These are phyloP conservation scores for Xenopus tropicalis DNA, from an alignment of 2,113 vertebrate species.

Conservation along the genomic window DNA sequence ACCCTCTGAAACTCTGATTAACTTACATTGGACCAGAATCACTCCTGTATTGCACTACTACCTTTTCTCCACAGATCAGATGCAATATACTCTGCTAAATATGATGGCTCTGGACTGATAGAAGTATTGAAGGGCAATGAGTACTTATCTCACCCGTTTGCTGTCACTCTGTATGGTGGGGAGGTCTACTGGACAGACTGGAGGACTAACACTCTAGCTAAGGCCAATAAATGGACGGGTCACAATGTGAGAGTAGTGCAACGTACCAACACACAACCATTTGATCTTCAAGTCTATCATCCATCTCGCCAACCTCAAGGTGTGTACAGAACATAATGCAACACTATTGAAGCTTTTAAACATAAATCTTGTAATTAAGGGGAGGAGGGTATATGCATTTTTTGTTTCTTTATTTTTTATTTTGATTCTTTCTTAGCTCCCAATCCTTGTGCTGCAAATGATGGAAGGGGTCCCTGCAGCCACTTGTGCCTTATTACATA, in stretches of 20 bases:
- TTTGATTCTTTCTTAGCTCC: constrained; percentile 66
- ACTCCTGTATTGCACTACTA: not conserved
- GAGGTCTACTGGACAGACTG: constrained; percentile 98
- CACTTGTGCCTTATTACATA: constrained; percentile 97
- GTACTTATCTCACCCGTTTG: constrained; percentile 92
- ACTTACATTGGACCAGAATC: too few species aligned
- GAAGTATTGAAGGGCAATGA: constrained; percentile 93
- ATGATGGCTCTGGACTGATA: constrained; percentile 91
- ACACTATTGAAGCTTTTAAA: too few species aligned
- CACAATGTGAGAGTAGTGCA: constrained; percentile 95
- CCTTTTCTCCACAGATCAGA: constrained; percentile 73
- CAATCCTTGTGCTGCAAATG: constrained; percentile 83
- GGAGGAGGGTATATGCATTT: too few species aligned
- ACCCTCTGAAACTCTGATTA: too few species aligned
- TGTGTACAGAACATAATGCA: constrained; percentile 53
- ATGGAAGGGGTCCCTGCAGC: constrained; percentile 84
- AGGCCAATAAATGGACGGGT: constrained; percentile 97
- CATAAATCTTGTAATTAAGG: not conserved
- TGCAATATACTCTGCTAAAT: constrained; percentile 92
- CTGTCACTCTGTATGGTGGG: constrained; percentile 91
- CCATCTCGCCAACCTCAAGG: constrained; percentile 91
- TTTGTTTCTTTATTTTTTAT: not conserved
- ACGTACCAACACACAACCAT: constrained; percentile 95
- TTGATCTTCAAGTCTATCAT: constrained; percentile 96
- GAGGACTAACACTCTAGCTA: constrained; percentile 93